Conservation (phyloP, 2,113 vertebrate genomes). For the Podilymbus podiceps region DNA sequence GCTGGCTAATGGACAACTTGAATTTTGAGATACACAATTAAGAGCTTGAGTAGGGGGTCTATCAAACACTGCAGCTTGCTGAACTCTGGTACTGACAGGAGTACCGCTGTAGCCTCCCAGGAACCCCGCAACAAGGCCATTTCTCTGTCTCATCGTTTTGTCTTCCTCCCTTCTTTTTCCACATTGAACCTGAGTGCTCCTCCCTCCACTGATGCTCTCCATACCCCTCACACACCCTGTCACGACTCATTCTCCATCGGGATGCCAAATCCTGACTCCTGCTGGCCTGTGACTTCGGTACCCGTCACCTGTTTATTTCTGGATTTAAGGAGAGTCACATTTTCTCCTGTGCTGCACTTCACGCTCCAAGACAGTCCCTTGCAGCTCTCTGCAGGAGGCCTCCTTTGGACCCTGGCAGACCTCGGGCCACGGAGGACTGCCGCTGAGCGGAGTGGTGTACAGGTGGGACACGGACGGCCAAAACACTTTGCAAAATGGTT, state of each 20-base stretch:
- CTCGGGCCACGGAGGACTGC: neutral
- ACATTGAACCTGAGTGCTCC: accelerated
- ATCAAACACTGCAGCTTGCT: accelerated
- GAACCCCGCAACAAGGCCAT: accelerated
- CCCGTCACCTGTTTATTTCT: neutral
- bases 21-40: neutral
- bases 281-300: accelerated
- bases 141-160: neutral
- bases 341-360: neutral
- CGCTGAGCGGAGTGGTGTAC: accelerated
- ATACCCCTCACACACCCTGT: neutral
- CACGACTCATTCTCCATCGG: neutral
- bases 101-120: neutral
- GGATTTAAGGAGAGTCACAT: neutral
- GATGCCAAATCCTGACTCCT: no score
- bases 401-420: accelerated
- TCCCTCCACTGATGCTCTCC: neutral
- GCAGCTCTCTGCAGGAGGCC: neutral
- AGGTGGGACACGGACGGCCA: neutral
- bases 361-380: neutral
- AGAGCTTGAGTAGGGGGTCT: neutral
- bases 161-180: neutral
- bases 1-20: neutral
- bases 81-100: accelerated
- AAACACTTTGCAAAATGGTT: no score